These are phyloP conservation scores for Meloidogyne chitwoodi DNA, from an alignment of 1,140 invertebrate genomes.

Conservation along the genomic window DNA sequence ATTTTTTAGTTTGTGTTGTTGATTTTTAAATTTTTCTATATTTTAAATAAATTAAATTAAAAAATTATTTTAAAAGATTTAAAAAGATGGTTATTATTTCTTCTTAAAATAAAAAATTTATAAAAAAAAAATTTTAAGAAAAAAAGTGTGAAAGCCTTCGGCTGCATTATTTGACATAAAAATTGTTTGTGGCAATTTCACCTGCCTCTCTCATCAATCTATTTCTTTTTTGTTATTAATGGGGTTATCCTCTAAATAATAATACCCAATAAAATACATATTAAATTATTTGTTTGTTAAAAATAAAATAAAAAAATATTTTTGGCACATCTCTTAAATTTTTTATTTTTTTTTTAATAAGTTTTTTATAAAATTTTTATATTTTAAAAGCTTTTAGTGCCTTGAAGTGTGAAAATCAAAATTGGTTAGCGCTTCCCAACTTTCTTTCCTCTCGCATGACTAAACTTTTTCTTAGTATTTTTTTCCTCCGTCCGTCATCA, in stretches of 20 bases:
- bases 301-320: no score
- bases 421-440: neutral
- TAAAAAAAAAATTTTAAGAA: no score
- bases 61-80: no score
- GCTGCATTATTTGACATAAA: no score
- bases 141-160: no score
- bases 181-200: neutral
- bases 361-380: neutral
- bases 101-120: no score
- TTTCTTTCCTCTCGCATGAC: conserved; percentile 5
- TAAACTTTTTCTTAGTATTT: neutral
- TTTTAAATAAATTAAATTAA: no score
- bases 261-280: neutral
- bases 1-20: no score
- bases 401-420: conserved; percentile 20
- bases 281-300: no score
- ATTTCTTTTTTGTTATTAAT: neutral
- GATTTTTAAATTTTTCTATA: no score
- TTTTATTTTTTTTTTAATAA: neutral
- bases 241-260: neutral
- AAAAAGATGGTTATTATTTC: no score
- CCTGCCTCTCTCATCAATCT: neutral
- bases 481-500: neutral
- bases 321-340: no score
- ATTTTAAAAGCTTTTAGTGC: neutral